Evolutionary conservation across 1,140 invertebrate genomes (phyloP).

Genomic region (Lordiphosa stackelbergi): DNA sequence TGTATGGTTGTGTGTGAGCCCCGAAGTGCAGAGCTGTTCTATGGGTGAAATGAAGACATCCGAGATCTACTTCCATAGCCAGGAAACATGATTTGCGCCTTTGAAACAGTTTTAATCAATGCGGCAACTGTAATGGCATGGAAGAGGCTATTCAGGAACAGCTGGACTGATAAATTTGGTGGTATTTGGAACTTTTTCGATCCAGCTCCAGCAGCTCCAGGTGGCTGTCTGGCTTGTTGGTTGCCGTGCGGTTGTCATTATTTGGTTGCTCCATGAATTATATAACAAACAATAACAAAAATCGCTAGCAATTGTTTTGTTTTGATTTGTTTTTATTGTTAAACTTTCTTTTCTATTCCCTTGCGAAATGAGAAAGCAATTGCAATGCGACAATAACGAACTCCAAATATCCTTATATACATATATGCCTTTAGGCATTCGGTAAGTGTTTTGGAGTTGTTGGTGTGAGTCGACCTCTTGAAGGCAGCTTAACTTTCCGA

Average conservation of each 20-base stretch:
- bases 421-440: no score
- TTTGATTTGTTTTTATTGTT: slow-evolving; percentile 42
- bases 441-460: no score
- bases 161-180: not conserved
- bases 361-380: slow-evolving; percentile 1
- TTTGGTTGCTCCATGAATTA: slow-evolving; percentile 16
- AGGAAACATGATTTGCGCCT: slow-evolving; percentile 1
- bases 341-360: slow-evolving; percentile 28
- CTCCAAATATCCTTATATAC: no score
- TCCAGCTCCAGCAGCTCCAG: not conserved
- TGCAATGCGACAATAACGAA: no score
- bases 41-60: slow-evolving; percentile 32
- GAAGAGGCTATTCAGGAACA: not conserved
- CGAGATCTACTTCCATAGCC: slow-evolving; percentile 18
- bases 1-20: slow-evolving; percentile 5
- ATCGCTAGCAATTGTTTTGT: slow-evolving; percentile 46
- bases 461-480: no score
- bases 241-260: slow-evolving; percentile 2
- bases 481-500: no score
- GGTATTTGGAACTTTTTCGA: not conserved
- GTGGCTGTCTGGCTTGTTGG: no score
- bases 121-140: slow-evolving; percentile 1
- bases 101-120: slow-evolving; percentile 3
- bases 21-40: slow-evolving; percentile 9
- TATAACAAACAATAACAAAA: slow-evolving; percentile 40